phyloP scores from a whole-genome alignment of 2,888 invertebrate species.

The Artemia sinica region DNA sequence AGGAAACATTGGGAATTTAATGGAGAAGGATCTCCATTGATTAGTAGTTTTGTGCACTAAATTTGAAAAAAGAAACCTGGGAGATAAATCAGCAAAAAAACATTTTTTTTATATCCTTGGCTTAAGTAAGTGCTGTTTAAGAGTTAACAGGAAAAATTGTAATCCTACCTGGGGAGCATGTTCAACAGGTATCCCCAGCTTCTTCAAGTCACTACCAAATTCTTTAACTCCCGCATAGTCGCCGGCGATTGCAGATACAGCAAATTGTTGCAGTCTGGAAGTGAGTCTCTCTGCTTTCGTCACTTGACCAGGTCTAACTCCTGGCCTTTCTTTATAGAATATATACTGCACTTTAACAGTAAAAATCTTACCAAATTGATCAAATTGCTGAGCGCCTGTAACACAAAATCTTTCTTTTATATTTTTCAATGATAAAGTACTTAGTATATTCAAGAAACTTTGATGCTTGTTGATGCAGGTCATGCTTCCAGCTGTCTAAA shows the following conservation, averaged over 20 bases:
- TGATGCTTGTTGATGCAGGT: no score
- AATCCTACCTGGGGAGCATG: conserved; percentile 70
- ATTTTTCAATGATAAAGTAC: not conserved
- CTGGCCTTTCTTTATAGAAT: conserved; percentile 93
- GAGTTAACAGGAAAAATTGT: not conserved
- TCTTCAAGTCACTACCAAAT: conserved; percentile 77
- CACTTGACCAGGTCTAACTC: conserved; percentile 82
- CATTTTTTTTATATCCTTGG: no score
- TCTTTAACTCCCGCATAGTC: conserved; percentile 85
- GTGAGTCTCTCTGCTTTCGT: conserved; percentile 81
- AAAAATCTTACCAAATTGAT: conserved; percentile 97
- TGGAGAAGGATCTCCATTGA: no score
- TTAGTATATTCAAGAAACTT: no score
- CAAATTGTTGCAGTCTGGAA: conserved; percentile 77
- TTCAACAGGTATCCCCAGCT: conserved; percentile 84
- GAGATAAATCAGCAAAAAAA: no score
- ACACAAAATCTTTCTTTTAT: conserved; percentile 23
- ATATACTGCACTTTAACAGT: conserved; percentile 92
- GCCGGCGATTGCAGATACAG: conserved; percentile 79
- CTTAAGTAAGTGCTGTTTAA: no score
- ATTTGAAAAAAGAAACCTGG: no score
- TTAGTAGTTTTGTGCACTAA: no score
- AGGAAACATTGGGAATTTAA: no score
- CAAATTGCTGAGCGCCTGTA: conserved; percentile 84
- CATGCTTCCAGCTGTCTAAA: no score